phyloP scores from a whole-genome alignment of 2,113 vertebrate species.

The Poicephalus meyeri region DNA sequence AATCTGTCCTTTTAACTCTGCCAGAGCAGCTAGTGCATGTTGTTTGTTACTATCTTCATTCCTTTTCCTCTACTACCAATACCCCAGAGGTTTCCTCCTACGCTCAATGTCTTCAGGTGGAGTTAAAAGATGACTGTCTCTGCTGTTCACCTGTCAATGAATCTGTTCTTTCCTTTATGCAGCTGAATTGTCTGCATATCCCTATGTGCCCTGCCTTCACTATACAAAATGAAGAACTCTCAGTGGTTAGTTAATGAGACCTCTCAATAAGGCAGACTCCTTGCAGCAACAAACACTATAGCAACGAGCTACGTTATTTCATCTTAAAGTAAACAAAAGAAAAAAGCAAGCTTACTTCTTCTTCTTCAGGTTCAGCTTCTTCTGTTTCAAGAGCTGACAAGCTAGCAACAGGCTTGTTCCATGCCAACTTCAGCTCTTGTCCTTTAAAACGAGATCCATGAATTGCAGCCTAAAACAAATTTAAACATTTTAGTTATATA shows the following conservation, averaged over 20 bases:
- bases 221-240: neutral
- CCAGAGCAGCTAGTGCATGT: neutral
- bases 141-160: neutral
- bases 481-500: conserved; percentile 20
- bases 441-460: conserved; percentile 91
- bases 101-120: neutral
- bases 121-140: neutral
- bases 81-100: neutral
- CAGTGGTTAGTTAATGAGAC: neutral
- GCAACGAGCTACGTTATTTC: neutral
- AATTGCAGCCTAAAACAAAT: conserved; percentile 85
- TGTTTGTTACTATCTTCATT: neutral
- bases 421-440: conserved; percentile 88
- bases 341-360: conserved; percentile 84
- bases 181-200: neutral
- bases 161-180: neutral
- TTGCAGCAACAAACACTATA: neutral
- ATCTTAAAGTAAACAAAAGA: neutral
- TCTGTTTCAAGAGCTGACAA: conserved; percentile 82
- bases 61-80: neutral
- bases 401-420: conserved; percentile 87
- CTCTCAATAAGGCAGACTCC: neutral
- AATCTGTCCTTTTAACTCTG: neutral
- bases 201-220: neutral
- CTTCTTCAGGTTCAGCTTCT: conserved; percentile 90